Base-by-base conservation (phyloP, 2,113 vertebrate genomes). In the Oncorhynchus keta region DNA sequence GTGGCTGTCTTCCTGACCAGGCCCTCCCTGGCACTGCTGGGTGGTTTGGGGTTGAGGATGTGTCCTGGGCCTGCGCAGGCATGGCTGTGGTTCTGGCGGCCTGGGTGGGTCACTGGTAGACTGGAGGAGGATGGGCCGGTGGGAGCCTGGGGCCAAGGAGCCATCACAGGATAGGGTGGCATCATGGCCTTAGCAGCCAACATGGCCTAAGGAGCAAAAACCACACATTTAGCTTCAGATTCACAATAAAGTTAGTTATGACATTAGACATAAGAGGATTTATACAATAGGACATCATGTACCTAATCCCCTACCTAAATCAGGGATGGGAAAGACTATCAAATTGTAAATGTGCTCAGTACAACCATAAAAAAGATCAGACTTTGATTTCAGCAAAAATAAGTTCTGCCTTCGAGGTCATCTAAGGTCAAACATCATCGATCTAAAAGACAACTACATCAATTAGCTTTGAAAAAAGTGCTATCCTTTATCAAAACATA, bases 31-130 rank as follows among this genome's bases (percentile, higher is more conserved):
- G 92, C 86, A 81, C 75, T 92, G 90, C 91, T 79, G 76, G 94
- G 96, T 39, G 96, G 96, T 79, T 95, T 97, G 49, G 97, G 95
- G 82, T 93, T 66, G 70, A 96, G 88, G 65, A 79, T 83, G 62
- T 92, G 88, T 73, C 89, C 87, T 69, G 90, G 80, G 89, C 82
- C 70, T 79, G 91, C 0, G n/a, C 59, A 16, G n/a, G 13, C 59
- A 1, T 91, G 81, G 79, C 90, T 92, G 87, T 83, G 77, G 83
- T 81, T 79, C 55, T 73, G 76, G 20, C 72, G 73, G 66, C 74
- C 78, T 73, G 92, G 90, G 83, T 90, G 89, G 81, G 59, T 70
- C 24, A 68, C 49, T 89, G 81, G 92, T 81, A 84, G 85, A 91
- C 79, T n/a, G 84, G 76, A 70, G 81, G 70, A 57, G 68, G 79